Percentiles rank a stretch among this genome's conserved stretches.
Evolutionary conservation across 2,113 vertebrate species (phyloP).

Genomic region (Lepisosteus oculatus): DNA sequence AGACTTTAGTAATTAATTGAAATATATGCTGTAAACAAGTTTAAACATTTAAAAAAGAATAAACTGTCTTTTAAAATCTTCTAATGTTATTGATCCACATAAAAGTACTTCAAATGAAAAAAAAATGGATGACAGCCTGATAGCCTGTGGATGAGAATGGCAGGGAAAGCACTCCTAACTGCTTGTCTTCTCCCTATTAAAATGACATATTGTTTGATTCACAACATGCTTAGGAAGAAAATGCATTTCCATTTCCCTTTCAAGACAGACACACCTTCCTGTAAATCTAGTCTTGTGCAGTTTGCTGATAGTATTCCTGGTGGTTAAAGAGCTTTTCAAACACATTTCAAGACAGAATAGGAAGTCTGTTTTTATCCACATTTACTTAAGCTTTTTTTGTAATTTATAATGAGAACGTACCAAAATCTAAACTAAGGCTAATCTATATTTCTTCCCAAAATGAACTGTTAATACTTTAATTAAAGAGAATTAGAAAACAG

Average conservation of each 20-base stretch:
- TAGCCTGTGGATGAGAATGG: neutral
- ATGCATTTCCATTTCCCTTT: neutral
- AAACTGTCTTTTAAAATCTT: neutral
- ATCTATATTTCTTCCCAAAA: too few species aligned
- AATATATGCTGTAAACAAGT: too few species aligned
- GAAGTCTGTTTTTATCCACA: too few species aligned
- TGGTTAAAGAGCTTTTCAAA: neutral
- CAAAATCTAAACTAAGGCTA: too few species aligned
- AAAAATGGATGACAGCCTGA: too few species aligned
- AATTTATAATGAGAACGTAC: too few species aligned
- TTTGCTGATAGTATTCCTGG: neutral
- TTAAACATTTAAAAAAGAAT: neutral
- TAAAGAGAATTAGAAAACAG: too few species aligned
- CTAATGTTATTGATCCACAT: neutral
- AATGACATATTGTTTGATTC: neutral
- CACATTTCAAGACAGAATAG: neutral
- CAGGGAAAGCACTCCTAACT: neutral
- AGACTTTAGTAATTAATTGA: too few species aligned
- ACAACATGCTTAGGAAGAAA: neutral
- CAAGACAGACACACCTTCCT: neutral
- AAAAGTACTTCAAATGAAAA: neutral
- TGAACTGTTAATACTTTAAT: too few species aligned
- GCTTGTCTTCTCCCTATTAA: neutral
- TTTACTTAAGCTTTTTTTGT: too few species aligned
- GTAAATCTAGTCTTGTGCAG: neutral